Evolutionary conservation across 1,140 invertebrate genomes (phyloP), one percentile per base, ranked within the genome.

Genomic region (Panonychus citri): DNA sequence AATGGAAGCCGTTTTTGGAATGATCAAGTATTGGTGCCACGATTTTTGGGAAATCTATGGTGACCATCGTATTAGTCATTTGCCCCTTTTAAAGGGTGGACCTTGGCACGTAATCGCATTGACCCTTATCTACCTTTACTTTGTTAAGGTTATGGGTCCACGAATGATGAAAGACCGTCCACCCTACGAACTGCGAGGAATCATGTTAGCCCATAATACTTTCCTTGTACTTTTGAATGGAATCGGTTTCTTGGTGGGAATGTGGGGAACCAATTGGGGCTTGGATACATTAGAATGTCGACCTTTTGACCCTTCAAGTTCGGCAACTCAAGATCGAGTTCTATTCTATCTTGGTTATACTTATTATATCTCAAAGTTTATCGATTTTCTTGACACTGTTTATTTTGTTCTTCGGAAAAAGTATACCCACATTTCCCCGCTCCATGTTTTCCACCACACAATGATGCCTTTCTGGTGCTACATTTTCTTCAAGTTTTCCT

Each of bases 371-470:
- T 70, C 70, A 12, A 73, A 73, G 59, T 64, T 64, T 37, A 56
- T 72, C n/a, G 71, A 73, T 55, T 69, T 73, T 64, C 51, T 72
- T 40, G 71, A 73, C 61, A 72, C 71, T 37, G 52, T 73, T 17
- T 73, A 73, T 59, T 71, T 74, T 61, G 66, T 73, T 37, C 54
- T 73, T 28, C 64, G 68, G 27, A 73, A 73, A 65, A 74, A 74
- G 61, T 66, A 70, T 57, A 66, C 67, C 37, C 70, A 73, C 59
- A 64, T 73, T 25, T 68, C 66, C 49, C 68, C 71, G 58, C 65
- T 74, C 13, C 71, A 74, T 59, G 69, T 73, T 4, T 73, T 72
- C 57, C 72, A 74, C 62, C 71, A 74, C 60, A 67, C 71, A 49
- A 55, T 62, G 21, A 59, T 62, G 25, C 61, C 61, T 19, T 43